Conservation (phyloP, 2,797 vertebrate species). For the Epinephelus malabaricus region DNA sequence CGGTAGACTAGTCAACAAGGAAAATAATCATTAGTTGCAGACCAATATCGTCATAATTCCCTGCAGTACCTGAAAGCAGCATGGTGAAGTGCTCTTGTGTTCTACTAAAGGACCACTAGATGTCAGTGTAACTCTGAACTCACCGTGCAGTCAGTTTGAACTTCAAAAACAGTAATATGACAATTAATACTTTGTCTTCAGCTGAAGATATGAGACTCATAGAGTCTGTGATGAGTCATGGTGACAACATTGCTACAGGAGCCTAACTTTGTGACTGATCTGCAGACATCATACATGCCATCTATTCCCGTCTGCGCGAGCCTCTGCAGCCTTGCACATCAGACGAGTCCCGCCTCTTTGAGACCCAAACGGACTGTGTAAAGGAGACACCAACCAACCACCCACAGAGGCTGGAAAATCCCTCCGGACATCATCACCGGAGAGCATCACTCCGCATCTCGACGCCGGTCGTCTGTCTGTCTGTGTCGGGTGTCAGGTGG, state of each 20-base stretch:
- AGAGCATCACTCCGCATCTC: slow-evolving; percentile 25
- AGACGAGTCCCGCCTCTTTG: slow-evolving; percentile 35
- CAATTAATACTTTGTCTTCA: background rate
- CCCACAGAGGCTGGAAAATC: background rate
- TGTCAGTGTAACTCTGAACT: slow-evolving; percentile 46
- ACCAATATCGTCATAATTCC: background rate
- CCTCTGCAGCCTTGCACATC: background rate
- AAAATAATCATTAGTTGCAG: too few species aligned
- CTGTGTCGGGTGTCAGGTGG: slow-evolving; percentile 34
- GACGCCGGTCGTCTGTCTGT: slow-evolving; percentile 19
- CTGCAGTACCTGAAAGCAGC: slow-evolving; percentile 30
- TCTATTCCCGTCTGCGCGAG: background rate
- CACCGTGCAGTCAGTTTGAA: background rate
- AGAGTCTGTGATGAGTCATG: background rate
- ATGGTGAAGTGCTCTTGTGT: background rate
- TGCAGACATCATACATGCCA: background rate
- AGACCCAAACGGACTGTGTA: slow-evolving; percentile 8
- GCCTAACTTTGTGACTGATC: background rate
- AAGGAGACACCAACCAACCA: slow-evolving; percentile 33
- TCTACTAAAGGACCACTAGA: slow-evolving; percentile 53
- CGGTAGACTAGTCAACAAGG: too few species aligned
- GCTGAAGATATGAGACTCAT: background rate
- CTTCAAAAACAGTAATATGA: background rate
- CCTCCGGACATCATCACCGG: slow-evolving; percentile 8
- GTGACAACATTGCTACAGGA: too few species aligned